Evolutionary conservation across 1,140 invertebrate genomes (phyloP).

Genomic region (Ooceraea biroi): DNA sequence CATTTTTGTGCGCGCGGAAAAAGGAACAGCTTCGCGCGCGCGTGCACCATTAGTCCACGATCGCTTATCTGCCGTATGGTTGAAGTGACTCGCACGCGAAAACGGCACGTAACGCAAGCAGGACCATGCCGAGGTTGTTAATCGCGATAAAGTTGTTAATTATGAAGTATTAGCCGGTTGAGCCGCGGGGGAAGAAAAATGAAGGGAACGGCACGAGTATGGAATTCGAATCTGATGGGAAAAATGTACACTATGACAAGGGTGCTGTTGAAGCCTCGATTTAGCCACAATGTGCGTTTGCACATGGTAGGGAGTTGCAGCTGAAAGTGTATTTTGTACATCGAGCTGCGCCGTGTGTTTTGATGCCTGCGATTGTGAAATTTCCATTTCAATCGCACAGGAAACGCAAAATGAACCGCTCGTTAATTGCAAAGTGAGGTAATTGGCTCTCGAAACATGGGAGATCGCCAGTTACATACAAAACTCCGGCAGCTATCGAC

Average conservation of each 20-base stretch:
- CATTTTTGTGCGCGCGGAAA: slow-evolving; percentile 66
- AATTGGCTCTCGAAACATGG: slow-evolving; percentile 35
- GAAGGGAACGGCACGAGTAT: too few relatives aligned
- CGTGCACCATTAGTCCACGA: slow-evolving; percentile 33
- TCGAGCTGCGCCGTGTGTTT: background rate
- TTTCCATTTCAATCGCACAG: slow-evolving; percentile 28
- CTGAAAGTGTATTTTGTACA: background rate
- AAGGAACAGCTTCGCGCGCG: slow-evolving; percentile 31
- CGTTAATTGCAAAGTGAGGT: slow-evolving; percentile 45
- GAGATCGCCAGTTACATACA: slow-evolving; percentile 28
- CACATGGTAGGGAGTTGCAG: too few relatives aligned
- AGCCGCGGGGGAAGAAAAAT: background rate
- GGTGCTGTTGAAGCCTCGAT: background rate
- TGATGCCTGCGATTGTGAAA: slow-evolving; percentile 25
- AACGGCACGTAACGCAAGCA: slow-evolving; percentile 30
- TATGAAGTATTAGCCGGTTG: slow-evolving; percentile 25
- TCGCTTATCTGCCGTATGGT: slow-evolving; percentile 42
- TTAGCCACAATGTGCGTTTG: slow-evolving; percentile 9
- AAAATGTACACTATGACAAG: background rate
- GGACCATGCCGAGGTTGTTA: slow-evolving; percentile 30
- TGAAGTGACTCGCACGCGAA: slow-evolving; percentile 51
- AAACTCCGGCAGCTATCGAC: slow-evolving; percentile 30
- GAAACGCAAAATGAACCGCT: slow-evolving; percentile 14
- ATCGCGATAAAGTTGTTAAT: slow-evolving; percentile 55
- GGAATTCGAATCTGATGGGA: background rate